Evolutionary conservation across 2,797 vertebrate genomes (phyloP), one percentile per base, ranked within the genome.

Genomic region (Cebuella pygmaea): DNA sequence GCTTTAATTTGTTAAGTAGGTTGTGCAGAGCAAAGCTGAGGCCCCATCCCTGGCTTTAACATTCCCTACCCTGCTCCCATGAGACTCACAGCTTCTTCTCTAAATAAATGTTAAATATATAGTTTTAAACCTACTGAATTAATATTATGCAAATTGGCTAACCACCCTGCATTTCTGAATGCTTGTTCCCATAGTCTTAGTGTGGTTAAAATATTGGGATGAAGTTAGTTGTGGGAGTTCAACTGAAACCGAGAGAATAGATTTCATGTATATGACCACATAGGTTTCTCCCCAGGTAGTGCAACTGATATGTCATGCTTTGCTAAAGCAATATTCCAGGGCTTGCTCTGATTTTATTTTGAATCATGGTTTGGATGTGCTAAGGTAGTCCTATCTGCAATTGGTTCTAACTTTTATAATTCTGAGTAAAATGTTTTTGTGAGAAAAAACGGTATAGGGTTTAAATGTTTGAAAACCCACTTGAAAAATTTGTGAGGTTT

Each of bases 1-100:
- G 89, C 48, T 94, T 87, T 93, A 86, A 81, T 96, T 91, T 93
- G 50, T 88, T 94, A 50, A 90, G 39, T 75, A 70, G 82, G 95
- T 76, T 92, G 11, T 70, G 7, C 46, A 90, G 57, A 81, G 27
- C 84, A 82, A 55, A 95, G 88, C 44, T 17, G 41, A 59, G 46
- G 15, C 30, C 48, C 67, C 24, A 9, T 50, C 12, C 10, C 59
- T 57, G 70, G 13, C 70, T 93, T 84, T 26, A 72, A 84, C 70
- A 4, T 86, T 90, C 20, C 26, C 41, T 46, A 70, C 84, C 11
- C 27, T 83, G 79, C 44, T 44, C 55, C 76, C 36, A 14, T 7
- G 41, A 39, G 26, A 50, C 30, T 81, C 52, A 52, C 24, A 89
- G 44, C 44, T 61, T 95, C 52, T 95, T 33, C n/a, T 96, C 44